These are phyloP conservation scores for Colletes gigas DNA, from an alignment of 1,140 invertebrate genomes.

Conservation along the genomic window DNA sequence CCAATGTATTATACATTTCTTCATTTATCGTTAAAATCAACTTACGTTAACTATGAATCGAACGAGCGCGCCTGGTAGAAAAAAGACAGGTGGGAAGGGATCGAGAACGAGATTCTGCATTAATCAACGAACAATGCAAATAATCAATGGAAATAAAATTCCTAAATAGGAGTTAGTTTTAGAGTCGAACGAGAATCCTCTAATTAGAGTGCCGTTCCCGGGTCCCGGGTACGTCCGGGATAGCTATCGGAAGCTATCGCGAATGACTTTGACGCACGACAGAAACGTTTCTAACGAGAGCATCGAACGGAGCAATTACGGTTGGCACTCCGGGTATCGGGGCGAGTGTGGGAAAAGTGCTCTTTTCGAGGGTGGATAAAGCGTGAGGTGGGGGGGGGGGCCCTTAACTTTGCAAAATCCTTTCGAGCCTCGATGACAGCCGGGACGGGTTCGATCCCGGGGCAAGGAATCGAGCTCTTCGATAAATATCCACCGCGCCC, in stretches of 20 bases:
- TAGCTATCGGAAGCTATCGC: neutral
- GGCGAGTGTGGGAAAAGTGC: conserved; percentile 16
- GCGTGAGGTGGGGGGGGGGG: neutral
- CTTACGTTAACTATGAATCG: too few relatives aligned
- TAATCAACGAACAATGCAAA: too few relatives aligned
- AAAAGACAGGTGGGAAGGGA: too few relatives aligned
- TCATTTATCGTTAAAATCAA: too few relatives aligned
- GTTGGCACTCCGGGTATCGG: conserved; percentile 11
- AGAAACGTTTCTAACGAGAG: conserved; percentile 1
- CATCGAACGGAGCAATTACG: conserved; percentile 31
- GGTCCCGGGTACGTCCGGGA: neutral
- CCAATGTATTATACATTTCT: too few relatives aligned
- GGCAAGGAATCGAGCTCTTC: conserved; percentile 41
- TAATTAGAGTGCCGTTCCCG: neutral
- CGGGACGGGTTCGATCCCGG: conserved; percentile 13
- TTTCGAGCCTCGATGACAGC: conserved; percentile 22
- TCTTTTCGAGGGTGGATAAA: conserved; percentile 26
- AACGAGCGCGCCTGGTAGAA: too few relatives aligned
- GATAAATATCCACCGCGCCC: conserved; percentile 48
- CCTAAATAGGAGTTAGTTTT: too few relatives aligned
- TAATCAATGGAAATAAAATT: too few relatives aligned
- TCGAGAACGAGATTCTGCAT: too few relatives aligned
- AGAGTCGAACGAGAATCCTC: too few relatives aligned
- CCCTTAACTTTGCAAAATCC: conserved; percentile 30
- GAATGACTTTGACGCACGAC: neutral